Conservation (phyloP, 2,113 vertebrate genomes). For the Potamarius usumacintae region DNA sequence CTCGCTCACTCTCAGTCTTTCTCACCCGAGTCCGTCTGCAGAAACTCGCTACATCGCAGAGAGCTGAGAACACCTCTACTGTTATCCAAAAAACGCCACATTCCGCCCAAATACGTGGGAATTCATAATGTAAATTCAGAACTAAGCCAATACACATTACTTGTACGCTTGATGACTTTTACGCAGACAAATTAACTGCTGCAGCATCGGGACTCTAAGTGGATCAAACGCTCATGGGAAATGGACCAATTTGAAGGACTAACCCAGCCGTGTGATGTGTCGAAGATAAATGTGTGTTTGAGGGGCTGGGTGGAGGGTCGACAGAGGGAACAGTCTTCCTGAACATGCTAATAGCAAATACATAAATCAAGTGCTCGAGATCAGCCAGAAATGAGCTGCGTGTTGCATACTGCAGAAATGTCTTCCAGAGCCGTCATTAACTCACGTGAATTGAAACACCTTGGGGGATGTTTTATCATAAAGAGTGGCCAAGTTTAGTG, state of each 20-base stretch:
- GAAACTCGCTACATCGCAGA: constrained; percentile 38
- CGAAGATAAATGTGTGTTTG: constrained; percentile 42
- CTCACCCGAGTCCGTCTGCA: constrained; percentile 49
- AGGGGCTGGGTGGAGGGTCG: constrained; percentile 19
- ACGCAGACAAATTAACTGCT: constrained; percentile 24
- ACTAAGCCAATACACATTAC: constrained; percentile 61
- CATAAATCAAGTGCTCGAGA: constrained; percentile 10
- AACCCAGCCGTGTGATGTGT: constrained; percentile 40
- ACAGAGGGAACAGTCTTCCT: constrained; percentile 30
- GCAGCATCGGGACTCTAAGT: constrained; percentile 10
- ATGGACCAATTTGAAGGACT: constrained; percentile 40
- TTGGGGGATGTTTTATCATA: background rate
- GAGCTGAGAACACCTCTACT: constrained; percentile 42
- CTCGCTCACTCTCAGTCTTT: constrained; percentile 36
- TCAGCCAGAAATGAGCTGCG: background rate
- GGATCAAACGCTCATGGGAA: constrained; percentile 38
- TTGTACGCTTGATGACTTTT: constrained; percentile 44
- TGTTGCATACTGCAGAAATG: background rate
- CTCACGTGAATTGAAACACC: constrained; percentile 32
- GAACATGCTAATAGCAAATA: constrained; percentile 40
- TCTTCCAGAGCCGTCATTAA: constrained; percentile 11
- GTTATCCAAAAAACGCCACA: constrained; percentile 39
- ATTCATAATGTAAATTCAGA: constrained; percentile 66
- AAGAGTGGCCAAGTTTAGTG: background rate
- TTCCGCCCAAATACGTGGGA: constrained; percentile 47